Evolutionary conservation across 2,888 invertebrate genomes (phyloP), one percentile per base, ranked within the genome.

Genomic region (Dorcus hopei): DNA sequence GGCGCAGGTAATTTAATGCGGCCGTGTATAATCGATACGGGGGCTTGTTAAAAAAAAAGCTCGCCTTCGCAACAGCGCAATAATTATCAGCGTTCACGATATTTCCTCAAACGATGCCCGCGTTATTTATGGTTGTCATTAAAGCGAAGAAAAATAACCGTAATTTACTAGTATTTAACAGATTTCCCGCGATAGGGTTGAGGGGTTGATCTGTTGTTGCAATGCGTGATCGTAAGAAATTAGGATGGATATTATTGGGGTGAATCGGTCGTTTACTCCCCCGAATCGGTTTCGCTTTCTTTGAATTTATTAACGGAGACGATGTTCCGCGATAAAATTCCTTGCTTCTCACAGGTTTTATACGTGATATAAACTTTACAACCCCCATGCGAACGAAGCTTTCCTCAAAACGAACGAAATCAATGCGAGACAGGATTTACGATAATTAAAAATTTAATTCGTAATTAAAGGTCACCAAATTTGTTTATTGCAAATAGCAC

Each of bases 11-110:
- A 14, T 16, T 11, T 7, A 14, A 11, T 11, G 11, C 14, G 11
- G 11, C 42, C 42, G 42, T 42, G 42, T 42, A 11, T 11, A 45
- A 45, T 45, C 45, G 45, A 45, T 45, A 45, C 45, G 42, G 11
- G 26, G 26, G 11, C 42, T 16, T 6, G 45, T 45, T 19, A 19
- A 45, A 45, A 45, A 45, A 33, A 33, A 33, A 33, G 14, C 26
- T 33, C n/a, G 16, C 38, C 33, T 56, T 51, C 51, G 42, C 19
- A 42, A 50, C 43, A 51, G 51, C 41, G 41, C 51, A 56, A 56
- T 56, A 56, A 56, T 56, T 56, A 56, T 56, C 56, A 51, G 45
- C 50, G 50, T 56, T 56, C 56, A 56, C 56, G 56, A 56, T 56
- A 55, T 49, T 19, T 45, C 45, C 23, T 45, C 16, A 19, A 23